Conservation (phyloP, 2,797 vertebrate species). For the Leptodactylus fallax region DNA sequence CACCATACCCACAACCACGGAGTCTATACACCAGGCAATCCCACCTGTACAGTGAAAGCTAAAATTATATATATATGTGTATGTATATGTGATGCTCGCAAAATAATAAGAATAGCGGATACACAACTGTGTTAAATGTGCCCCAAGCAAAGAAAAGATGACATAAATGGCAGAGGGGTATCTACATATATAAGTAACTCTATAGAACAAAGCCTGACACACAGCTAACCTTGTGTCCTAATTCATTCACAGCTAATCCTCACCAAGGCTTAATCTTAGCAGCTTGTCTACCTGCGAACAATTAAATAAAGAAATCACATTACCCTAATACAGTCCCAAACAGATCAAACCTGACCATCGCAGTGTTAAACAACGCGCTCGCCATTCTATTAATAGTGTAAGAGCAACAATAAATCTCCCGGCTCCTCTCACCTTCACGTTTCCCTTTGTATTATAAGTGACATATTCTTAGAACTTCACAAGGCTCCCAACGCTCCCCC, state of each 20-base stretch:
- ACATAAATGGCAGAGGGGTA: no score
- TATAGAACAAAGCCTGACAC: slow-evolving; percentile 22
- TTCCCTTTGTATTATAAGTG: neutral
- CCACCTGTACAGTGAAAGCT: no score
- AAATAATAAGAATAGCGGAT: no score
- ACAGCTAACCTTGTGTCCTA: slow-evolving; percentile 69
- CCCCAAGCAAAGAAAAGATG: no score
- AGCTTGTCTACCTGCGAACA: slow-evolving; percentile 65
- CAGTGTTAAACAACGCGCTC: slow-evolving; percentile 30
- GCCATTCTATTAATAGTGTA: neutral
- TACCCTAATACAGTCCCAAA: slow-evolving; percentile 42
- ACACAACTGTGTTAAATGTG: no score
- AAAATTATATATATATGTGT: no score
- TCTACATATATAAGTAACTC: no score
- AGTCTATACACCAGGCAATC: no score
- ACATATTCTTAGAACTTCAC: neutral
- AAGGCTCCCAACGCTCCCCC: no score
- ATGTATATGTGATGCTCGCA: no score
- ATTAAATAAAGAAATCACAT: slow-evolving; percentile 65
- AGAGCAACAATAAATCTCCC: neutral
- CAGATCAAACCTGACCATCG: slow-evolving; percentile 26
- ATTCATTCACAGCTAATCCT: slow-evolving; percentile 76
- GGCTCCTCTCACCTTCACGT: neutral
- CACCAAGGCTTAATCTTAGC: slow-evolving; percentile 73
- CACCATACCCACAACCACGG: no score